Evolutionary conservation across 1,140 invertebrate genomes (phyloP).

Genomic region (Holcopasites calliopsidis): DNA sequence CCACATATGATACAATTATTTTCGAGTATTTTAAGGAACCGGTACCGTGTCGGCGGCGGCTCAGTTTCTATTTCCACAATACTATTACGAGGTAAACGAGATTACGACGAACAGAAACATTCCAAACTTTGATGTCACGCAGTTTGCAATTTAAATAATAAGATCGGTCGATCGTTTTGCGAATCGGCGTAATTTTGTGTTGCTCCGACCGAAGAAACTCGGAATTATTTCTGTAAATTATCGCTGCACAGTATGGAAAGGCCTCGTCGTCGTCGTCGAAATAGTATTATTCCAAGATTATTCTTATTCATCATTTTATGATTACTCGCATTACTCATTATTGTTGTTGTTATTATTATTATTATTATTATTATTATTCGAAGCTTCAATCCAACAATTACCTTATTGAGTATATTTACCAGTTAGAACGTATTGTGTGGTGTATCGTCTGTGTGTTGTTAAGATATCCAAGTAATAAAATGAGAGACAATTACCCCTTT

Average conservation of each 20-base stretch:
- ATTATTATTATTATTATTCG: constrained; percentile 63
- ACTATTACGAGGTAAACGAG: constrained; percentile 29
- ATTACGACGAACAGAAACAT: constrained; percentile 35
- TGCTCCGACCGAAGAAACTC: constrained; percentile 49
- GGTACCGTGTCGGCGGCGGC: constrained; percentile 32
- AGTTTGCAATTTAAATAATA: neutral
- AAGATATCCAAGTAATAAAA: constrained; percentile 74
- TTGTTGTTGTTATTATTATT: constrained; percentile 25
- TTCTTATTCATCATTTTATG: constrained; percentile 5
- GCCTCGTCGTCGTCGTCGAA: constrained; percentile 51
- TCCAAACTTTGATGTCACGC: constrained; percentile 28
- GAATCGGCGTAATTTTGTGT: constrained; percentile 51
- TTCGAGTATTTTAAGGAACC: constrained; percentile 32
- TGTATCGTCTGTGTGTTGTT: constrained; percentile 75
- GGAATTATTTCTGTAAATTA: constrained; percentile 65
- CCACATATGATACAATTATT: constrained; percentile 28
- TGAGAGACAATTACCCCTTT: constrained; percentile 66
- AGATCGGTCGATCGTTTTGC: constrained; percentile 4
- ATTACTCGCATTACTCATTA: constrained; percentile 12
- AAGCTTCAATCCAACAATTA: constrained; percentile 66
- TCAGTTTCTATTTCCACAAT: constrained; percentile 44
- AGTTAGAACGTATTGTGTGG: constrained; percentile 74
- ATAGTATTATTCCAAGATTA: constrained; percentile 58
- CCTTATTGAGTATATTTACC: constrained; percentile 71
- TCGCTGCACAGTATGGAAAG: constrained; percentile 64